Evolutionary conservation across 2,113 vertebrate genomes (phyloP).

Genomic region (Aplodontia rufa): DNA sequence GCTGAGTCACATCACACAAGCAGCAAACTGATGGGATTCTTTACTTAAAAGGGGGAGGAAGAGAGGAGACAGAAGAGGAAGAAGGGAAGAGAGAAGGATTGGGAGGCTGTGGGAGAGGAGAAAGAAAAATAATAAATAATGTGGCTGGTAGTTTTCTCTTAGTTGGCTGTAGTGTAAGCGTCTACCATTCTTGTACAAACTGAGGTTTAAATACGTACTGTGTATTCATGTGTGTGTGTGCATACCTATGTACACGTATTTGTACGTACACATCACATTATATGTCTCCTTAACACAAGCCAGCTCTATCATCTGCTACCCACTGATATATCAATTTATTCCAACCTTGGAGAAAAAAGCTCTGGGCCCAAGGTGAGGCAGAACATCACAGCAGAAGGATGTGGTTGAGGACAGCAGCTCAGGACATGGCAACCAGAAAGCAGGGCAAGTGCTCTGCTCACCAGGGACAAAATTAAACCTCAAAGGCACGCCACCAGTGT

Average conservation of each 20-base stretch:
- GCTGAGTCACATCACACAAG: background rate
- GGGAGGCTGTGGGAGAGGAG: background rate
- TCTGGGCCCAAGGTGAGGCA: too few species aligned
- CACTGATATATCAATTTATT: background rate
- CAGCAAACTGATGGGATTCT: background rate
- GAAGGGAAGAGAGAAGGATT: rapidly evolving
- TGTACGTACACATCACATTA: background rate
- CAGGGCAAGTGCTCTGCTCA: too few species aligned
- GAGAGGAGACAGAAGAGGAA: background rate
- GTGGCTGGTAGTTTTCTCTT: background rate
- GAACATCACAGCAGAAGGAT: too few species aligned
- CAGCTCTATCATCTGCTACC: background rate
- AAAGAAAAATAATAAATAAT: background rate
- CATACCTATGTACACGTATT: too few species aligned
- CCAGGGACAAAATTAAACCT: too few species aligned
- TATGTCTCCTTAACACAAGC: background rate
- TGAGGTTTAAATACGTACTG: background rate
- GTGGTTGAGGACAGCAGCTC: too few species aligned
- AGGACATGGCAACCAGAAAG: too few species aligned
- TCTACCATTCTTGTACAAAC: background rate
- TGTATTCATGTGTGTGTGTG: too few species aligned
- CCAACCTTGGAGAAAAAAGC: background rate
- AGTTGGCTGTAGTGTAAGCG: rapidly evolving
- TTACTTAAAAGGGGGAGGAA: background rate
- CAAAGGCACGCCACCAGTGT: too few species aligned